phyloP scores from a whole-genome alignment of 1,140 invertebrate species.

The Drosophila baimaii region DNA sequence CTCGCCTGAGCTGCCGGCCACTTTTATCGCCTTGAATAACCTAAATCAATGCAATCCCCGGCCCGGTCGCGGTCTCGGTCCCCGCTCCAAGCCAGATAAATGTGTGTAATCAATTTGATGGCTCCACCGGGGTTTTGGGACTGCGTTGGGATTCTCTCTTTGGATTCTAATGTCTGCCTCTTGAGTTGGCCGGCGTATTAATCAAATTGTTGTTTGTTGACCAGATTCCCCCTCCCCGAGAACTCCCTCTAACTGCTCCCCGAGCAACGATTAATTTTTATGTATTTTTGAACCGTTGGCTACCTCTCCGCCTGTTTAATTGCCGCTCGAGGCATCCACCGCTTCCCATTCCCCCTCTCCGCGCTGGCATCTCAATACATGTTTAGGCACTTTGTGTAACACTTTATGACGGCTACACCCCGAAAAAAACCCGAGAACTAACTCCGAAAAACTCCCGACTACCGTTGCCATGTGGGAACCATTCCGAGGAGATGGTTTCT shows the following conservation, averaged over 20 bases:
- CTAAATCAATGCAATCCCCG: constrained; percentile 72
- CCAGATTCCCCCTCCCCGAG: background rate
- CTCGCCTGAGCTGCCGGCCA: constrained; percentile 45
- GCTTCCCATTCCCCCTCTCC: constrained; percentile 16
- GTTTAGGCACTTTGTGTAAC: constrained; percentile 81
- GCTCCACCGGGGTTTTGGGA: constrained; percentile 44
- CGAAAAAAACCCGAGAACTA: constrained; percentile 19
- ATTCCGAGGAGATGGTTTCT: constrained; percentile 37
- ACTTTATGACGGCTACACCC: constrained; percentile 77
- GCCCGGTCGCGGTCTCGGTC: background rate
- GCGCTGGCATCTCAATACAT: constrained; percentile 77
- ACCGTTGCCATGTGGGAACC: constrained; percentile 68
- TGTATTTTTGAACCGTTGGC: constrained; percentile 57
- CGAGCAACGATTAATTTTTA: constrained; percentile 71
- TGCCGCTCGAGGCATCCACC: constrained; percentile 55
- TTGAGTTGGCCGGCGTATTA: constrained; percentile 64
- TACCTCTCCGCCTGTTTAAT: constrained; percentile 66
- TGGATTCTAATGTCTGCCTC: constrained; percentile 35
- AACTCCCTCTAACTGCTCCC: constrained; percentile 4
- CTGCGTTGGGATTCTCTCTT: constrained; percentile 40
- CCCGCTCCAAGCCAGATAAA: constrained; percentile 60
- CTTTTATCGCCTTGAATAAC: constrained; percentile 71
- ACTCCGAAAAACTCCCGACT: constrained; percentile 41
- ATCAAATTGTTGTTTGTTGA: constrained; percentile 72
- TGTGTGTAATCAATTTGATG: constrained; percentile 81